These are phyloP conservation scores for Pseudomyrmex dendroicus DNA, from an alignment of 1,140 invertebrate species.

Conservation along the genomic window DNA sequence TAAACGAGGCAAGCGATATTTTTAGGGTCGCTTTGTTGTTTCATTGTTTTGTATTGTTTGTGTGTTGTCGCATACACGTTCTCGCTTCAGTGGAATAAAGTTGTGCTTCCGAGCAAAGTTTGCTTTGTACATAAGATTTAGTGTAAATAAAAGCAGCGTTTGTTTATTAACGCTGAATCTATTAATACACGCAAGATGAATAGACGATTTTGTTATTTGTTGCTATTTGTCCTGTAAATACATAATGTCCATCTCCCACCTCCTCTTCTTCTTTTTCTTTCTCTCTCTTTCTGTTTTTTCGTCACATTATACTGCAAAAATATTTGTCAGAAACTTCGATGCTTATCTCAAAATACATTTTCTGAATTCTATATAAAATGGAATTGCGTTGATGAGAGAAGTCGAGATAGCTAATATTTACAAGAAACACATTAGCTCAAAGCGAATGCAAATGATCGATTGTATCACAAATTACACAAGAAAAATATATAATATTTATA, in stretches of 20 bases:
- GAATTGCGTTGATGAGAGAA: background rate
- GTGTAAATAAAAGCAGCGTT: background rate
- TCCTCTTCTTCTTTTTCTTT: no score
- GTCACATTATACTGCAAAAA: background rate
- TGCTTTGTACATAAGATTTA: constrained; percentile 16
- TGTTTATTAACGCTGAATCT: background rate
- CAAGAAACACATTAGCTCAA: constrained; percentile 1
- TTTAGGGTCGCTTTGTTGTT: background rate
- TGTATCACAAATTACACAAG: background rate
- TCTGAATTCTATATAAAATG: background rate
- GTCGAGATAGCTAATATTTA: background rate
- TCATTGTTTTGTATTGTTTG: constrained; percentile 2
- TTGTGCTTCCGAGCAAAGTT: background rate
- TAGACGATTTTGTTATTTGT: constrained; percentile 1
- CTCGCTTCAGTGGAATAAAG: background rate
- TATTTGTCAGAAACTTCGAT: constrained; percentile 6
- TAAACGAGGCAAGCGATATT: background rate
- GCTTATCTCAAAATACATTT: background rate
- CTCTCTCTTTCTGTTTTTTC: background rate
- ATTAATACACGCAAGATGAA: constrained; percentile 1
- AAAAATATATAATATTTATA: no score
- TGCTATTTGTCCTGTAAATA: background rate
- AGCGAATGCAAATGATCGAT: background rate
- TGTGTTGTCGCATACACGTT: no score
- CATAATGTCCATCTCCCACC: no score